Percentiles rank a stretch among this genome's conserved stretches.
Evolutionary conservation across 2,797 vertebrate genomes (phyloP).

Genomic region (Masticophis lateralis): DNA sequence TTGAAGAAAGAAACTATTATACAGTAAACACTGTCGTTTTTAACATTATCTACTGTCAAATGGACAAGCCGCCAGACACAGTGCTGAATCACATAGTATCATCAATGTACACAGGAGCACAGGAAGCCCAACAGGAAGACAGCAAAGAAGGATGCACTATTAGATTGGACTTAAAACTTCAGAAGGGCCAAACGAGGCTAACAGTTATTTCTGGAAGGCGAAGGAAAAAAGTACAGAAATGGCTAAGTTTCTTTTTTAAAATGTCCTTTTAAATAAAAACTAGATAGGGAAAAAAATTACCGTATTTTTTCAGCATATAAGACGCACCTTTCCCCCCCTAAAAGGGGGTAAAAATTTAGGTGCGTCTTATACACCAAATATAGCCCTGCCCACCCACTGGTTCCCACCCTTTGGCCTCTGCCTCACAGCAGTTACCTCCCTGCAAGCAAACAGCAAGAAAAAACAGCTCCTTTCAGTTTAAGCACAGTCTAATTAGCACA

Average conservation of each 20-base stretch:
- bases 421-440: too few species aligned
- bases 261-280: background rate
- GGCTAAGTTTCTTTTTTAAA: background rate
- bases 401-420: too few species aligned
- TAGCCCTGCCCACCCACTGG: too few species aligned
- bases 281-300: background rate
- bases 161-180: slow-evolving; percentile 41
- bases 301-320: too few species aligned
- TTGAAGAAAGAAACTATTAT: slow-evolving; percentile 6
- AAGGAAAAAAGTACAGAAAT: rapidly evolving
- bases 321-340: too few species aligned
- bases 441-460: too few species aligned
- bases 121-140: slow-evolving; percentile 56
- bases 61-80: slow-evolving; percentile 37
- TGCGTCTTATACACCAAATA: too few species aligned
- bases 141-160: slow-evolving; percentile 29
- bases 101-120: slow-evolving; percentile 39
- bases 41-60: slow-evolving; percentile 25
- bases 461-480: too few species aligned
- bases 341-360: too few species aligned
- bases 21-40: background rate
- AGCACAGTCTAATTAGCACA: too few species aligned
- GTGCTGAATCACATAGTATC: slow-evolving; percentile 49
- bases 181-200: slow-evolving; percentile 25
- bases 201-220: slow-evolving; percentile 14